Base-by-base conservation (phyloP, 2,113 vertebrate species). In the Antechinus flavipes region DNA sequence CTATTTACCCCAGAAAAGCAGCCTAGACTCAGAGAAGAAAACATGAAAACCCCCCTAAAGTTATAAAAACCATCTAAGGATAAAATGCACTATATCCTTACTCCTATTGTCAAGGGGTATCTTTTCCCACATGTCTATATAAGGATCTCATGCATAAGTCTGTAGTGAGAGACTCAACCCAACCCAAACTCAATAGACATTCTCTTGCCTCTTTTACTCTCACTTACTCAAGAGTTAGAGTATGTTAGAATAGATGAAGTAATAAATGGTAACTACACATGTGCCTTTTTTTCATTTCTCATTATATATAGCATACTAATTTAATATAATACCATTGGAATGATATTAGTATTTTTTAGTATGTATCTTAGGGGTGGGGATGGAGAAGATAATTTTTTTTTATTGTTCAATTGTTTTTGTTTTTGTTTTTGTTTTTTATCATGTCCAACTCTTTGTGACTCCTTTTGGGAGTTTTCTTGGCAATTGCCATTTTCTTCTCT, bases 1-100 rank as follows among this genome's bases (percentile, higher is more conserved):
- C 95, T 98, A 91, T 97, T 98, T 98, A 97, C 89, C n/a, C 92
- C 93, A 95, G 96, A 97, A 97, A 98, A 98, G 96, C 95, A 98
- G 98, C 97, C 96, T 97, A 95, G 97, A 95, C 91, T 96, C 95
- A 98, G 47, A 97, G 96, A 96, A 96, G 96, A 98, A 94, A 97
- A 96, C 58, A 95, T 8, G 95, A 97, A 98, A 97, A 97, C 95
- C 93, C 50, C 89, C 91, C 90, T 46, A 91, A 96, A 96, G 49
- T 92, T 94, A 95, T 84, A 89, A 93, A 76, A 61, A 91, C 84
- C 46, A 94, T 93, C 52, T 97, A 49, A 91, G 93, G 52, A 76
- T 50, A 96, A 93, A 95, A 89, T 89, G 61, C 16, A 49, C 26
- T 50, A 90, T 90, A 25, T 50, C 49, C 90, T 90, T 30, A 90